Conservation (phyloP, 1,140 invertebrate genomes). For the Arctopsyche grandis region DNA sequence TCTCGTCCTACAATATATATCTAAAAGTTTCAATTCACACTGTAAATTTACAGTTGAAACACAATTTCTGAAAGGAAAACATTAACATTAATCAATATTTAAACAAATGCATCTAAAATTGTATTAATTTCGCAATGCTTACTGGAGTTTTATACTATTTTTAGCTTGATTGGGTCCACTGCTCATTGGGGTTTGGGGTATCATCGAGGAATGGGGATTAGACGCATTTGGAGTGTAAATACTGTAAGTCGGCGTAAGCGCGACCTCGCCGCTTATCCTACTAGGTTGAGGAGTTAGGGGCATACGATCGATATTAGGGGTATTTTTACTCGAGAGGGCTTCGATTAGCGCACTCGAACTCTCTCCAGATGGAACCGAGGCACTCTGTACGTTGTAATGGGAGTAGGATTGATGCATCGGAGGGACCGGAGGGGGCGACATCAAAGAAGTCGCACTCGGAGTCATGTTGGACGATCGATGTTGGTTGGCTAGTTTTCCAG, state of each 20-base stretch:
- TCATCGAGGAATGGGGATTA: slow-evolving; percentile 63
- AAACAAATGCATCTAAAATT: neutral
- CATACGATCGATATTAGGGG: neutral
- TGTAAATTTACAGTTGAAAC: slow-evolving; percentile 94
- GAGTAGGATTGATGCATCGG: neutral
- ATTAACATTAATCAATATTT: neutral
- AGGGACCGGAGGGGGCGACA: slow-evolving; percentile 7
- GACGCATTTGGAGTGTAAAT: slow-evolving; percentile 41
- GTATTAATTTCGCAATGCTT: slow-evolving; percentile 52
- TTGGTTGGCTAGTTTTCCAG: too few species aligned
- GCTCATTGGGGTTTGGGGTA: slow-evolving; percentile 61
- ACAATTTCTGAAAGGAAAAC: slow-evolving; percentile 79
- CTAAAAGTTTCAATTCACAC: slow-evolving; percentile 86
- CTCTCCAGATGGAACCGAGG: neutral
- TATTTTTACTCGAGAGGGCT: neutral
- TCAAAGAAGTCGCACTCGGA: neutral
- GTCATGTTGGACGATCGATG: too few species aligned
- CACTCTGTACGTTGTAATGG: neutral
- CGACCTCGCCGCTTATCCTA: slow-evolving; percentile 49
- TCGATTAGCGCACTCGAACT: neutral
- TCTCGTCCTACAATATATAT: slow-evolving; percentile 94
- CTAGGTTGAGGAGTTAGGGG: slow-evolving; percentile 31
- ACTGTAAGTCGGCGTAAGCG: slow-evolving; percentile 49
- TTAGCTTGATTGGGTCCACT: slow-evolving; percentile 63
- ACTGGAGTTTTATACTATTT: slow-evolving; percentile 66